A percentile compares a stretch with the other conserved stretches of the same genome.
Conservation (phyloP, 2,888 invertebrate species). For the Macrophya annulata region DNA sequence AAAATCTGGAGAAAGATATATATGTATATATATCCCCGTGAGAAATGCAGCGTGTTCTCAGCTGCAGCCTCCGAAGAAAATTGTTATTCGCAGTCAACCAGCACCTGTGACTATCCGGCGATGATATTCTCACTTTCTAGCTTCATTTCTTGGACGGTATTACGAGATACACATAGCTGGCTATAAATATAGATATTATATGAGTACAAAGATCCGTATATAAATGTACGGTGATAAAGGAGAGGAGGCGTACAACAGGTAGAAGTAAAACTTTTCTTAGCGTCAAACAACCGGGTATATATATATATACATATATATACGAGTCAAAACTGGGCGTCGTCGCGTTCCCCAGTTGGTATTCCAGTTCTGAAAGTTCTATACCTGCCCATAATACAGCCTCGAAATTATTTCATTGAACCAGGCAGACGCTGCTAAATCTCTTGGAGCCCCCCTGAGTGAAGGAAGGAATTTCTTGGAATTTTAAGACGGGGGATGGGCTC, state of each 20-base stretch:
- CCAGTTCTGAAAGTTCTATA: constrained; percentile 30
- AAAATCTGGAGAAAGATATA: not conserved
- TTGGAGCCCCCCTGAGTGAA: not conserved
- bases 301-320: too few relatives aligned
- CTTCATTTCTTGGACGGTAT: not conserved
- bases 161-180: not conserved
- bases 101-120: constrained; percentile 27
- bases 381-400: constrained; percentile 14
- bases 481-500: constrained; percentile 13
- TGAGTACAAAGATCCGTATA: not conserved
- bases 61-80: not conserved
- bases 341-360: constrained; percentile 14
- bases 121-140: not conserved
- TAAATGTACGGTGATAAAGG: not conserved
- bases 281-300: constrained; percentile 10
- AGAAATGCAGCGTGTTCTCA: not conserved
- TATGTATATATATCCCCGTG: not conserved
- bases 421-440: not conserved
- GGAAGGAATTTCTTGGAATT: constrained; percentile 22
- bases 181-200: not conserved
- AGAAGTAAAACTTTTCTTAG: constrained; percentile 32
- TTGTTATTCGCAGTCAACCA: not conserved
- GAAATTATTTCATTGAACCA: constrained; percentile 45
- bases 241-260: not conserved
- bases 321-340: constrained; percentile 42